Evolutionary conservation across 2,113 vertebrate species (phyloP).

Genomic region (Megaceryle torquata): DNA sequence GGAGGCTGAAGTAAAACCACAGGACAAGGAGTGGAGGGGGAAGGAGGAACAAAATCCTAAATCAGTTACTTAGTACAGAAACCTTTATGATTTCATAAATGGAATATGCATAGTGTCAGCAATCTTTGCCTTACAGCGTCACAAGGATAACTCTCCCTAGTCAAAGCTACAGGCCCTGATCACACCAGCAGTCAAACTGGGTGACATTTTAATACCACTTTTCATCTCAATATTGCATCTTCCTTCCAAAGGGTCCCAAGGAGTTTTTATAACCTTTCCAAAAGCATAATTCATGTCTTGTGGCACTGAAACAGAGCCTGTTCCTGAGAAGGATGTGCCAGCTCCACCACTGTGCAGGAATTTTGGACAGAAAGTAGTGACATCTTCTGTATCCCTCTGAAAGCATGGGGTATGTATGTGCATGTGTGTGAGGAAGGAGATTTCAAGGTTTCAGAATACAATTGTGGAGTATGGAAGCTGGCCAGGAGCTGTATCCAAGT

Average conservation of each 20-base stretch:
- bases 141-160: background rate
- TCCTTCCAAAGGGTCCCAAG: constrained; percentile 16
- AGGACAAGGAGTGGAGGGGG: background rate
- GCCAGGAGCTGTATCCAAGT: background rate
- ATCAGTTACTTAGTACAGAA: constrained; percentile 32
- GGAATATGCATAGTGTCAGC: constrained; percentile 33
- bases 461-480: background rate
- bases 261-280: constrained; percentile 29
- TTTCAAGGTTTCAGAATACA: constrained; percentile 3
- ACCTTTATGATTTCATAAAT: constrained; percentile 54
- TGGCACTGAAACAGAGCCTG: background rate
- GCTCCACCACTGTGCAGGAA: background rate
- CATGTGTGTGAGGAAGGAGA: background rate
- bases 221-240: constrained; percentile 27
- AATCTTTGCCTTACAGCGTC: background rate
- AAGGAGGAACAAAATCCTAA: constrained; percentile 29
- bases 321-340: background rate
- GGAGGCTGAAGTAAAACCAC: background rate
- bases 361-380: background rate
- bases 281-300: background rate
- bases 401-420: background rate
- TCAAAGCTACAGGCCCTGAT: background rate
- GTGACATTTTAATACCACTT: constrained; percentile 39
- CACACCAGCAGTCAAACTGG: background rate
- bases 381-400: background rate